A percentile compares a stretch with the other conserved stretches of the same genome.
phyloP scores from a whole-genome alignment of 1,140 invertebrate species.

The Orius insidiosus region DNA sequence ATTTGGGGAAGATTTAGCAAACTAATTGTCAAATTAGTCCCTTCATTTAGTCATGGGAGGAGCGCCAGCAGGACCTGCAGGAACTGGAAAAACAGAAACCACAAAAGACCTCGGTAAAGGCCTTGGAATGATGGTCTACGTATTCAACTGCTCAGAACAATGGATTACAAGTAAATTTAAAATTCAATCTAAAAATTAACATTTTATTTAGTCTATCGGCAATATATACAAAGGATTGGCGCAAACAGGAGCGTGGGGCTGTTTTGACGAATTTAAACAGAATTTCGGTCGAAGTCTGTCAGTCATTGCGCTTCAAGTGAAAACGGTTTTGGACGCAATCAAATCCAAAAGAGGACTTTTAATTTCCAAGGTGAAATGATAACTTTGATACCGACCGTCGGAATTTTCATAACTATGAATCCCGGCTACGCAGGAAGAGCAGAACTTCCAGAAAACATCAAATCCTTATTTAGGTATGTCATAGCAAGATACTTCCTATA shows the following conservation, averaged over 20 bases:
- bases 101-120: constrained; percentile 83
- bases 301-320: constrained; percentile 77
- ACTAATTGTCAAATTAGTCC: constrained; percentile 34
- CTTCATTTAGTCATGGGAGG: constrained; percentile 82
- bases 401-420: constrained; percentile 92
- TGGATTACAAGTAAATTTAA: constrained; percentile 79
- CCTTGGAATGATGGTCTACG: constrained; percentile 84
- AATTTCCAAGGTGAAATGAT: constrained; percentile 73
- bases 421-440: constrained; percentile 76
- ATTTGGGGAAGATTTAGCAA: too few relatives aligned
- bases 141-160: constrained; percentile 94
- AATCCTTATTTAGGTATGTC: constrained; percentile 42
- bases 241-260: constrained; percentile 89
- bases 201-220: constrained; percentile 45
- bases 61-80: constrained; percentile 72
- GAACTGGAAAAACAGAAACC: constrained; percentile 85
- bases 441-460: constrained; percentile 70
- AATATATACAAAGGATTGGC: constrained; percentile 84
- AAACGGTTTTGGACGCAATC: constrained; percentile 67
- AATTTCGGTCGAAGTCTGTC: constrained; percentile 86
- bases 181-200: neutral
- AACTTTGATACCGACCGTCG: constrained; percentile 54
- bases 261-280: constrained; percentile 92
- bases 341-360: constrained; percentile 61
- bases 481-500: constrained; percentile 1